Conservation (phyloP, 2,888 invertebrate species). For the Eretmocerus hayati region DNA sequence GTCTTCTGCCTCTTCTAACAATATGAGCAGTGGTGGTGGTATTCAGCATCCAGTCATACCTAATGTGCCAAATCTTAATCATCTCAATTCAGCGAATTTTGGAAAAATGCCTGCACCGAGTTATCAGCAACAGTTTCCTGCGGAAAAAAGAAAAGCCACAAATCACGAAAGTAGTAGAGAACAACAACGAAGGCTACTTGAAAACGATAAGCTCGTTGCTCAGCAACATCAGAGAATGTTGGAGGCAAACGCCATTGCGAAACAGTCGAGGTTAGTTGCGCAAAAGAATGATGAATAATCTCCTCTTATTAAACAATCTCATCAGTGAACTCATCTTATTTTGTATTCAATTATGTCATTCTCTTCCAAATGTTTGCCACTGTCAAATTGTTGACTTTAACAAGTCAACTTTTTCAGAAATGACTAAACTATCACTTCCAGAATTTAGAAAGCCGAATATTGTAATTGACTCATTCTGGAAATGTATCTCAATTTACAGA, state of each 20-base stretch:
- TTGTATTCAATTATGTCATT: no score
- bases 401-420: no score
- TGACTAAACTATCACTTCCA: no score
- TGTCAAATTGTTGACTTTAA: no score
- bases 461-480: no score
- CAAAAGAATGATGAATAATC: no score
- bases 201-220: conserved; percentile 34
- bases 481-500: no score
- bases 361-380: no score
- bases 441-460: no score
- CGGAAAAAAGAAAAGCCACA: conserved; percentile 35
- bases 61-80: conserved; percentile 43
- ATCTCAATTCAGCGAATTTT: conserved; percentile 32
- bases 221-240: conserved; percentile 21
- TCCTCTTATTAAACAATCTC: no score
- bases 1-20: not conserved
- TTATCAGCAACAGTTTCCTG: conserved; percentile 11
- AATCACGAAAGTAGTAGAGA: conserved; percentile 23
- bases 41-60: conserved; percentile 39
- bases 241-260: conserved; percentile 5
- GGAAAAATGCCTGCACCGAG: conserved; percentile 16
- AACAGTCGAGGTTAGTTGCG: no score
- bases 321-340: no score
- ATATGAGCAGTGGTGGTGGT: not conserved
- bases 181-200: conserved; percentile 33